Base-by-base conservation (phyloP, 2,797 vertebrate genomes). In the Esox lucius region DNA sequence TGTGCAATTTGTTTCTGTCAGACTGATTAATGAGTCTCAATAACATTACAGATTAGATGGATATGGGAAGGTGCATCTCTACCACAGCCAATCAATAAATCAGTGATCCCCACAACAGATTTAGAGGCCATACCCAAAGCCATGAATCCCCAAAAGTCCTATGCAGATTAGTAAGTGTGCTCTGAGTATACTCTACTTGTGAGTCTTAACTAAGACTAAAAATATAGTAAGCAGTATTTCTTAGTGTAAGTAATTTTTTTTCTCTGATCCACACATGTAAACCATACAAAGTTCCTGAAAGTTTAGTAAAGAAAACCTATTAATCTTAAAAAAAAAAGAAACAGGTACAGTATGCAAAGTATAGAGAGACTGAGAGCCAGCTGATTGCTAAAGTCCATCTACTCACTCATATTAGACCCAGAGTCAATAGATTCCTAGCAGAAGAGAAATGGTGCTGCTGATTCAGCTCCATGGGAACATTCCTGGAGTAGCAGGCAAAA, bases 1-100 rank as follows among this genome's bases (percentile, higher is more conserved):
- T 83, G 83, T 78, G 83, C 87, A 92, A 91, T 93, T 93, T 90
- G 87, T 91, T 91, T 91, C 89, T 91, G 92, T 91, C 92, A 89
- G 59, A 31, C 82, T 93, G 92, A 94, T 92, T 91, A 93, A 94
- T 93, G 92, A 71, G 81, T 84, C 85, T 91, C 88, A 91, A 92
- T 93, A 92, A 91, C 88, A 91, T 88, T 90, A 86, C 88, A 91
- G 87, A 87, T 90, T 90, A 90, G 90, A 92, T 91, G 90, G 90
- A 91, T 91, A 92, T 91, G 89, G 89, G 82, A 92, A 90, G 88
- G 86, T 91, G 89, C 86, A 91, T 93, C 90, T 90, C 90, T 87
- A 86, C 90, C 86, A 83, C 71, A 86, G 80, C 76, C 84, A 89
- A 93, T 94, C 91, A 68, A 94, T 94, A 92, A 92, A 91, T 92